Percentiles rank a stretch among this genome's conserved stretches.
These are phyloP conservation scores for Varanus komodoensis DNA, from an alignment of 2,113 vertebrate genomes.

Conservation along the genomic window DNA sequence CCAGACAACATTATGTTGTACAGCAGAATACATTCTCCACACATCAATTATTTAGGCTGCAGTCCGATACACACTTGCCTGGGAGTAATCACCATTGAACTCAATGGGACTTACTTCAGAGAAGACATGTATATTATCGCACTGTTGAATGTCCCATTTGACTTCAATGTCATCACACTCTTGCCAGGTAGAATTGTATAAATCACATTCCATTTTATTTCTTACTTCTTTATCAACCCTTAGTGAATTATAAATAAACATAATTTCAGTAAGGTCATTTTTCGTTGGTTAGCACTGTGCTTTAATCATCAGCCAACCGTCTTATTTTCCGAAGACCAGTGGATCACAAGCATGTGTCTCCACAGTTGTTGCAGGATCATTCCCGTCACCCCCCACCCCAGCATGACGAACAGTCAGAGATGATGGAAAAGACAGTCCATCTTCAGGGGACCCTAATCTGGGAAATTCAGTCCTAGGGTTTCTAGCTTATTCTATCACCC, in stretches of 20 bases:
- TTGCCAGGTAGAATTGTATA: background rate
- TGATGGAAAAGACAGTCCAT: background rate
- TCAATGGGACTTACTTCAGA: no score
- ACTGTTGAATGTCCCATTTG: background rate
- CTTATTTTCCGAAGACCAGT: background rate
- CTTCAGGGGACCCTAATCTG: background rate
- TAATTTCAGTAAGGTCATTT: conserved; percentile 8
- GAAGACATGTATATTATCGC: no score
- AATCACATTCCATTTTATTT: background rate
- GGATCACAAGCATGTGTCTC: background rate
- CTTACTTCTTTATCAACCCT: background rate
- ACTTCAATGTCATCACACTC: background rate
- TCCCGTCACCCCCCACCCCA: background rate
- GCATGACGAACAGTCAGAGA: background rate
- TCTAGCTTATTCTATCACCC: background rate
- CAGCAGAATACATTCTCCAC: background rate
- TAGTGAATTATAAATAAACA: background rate
- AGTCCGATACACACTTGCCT: no score
- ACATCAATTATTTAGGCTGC: background rate
- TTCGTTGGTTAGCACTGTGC: conserved; percentile 31
- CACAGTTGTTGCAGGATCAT: background rate
- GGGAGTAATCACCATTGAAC: no score
- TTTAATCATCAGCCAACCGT: conserved; percentile 4
- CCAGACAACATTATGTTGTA: background rate
- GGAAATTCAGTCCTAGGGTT: background rate